These are phyloP conservation scores for Neopelma chrysocephalum DNA, from an alignment of 2,797 vertebrate species.

Conservation along the genomic window DNA sequence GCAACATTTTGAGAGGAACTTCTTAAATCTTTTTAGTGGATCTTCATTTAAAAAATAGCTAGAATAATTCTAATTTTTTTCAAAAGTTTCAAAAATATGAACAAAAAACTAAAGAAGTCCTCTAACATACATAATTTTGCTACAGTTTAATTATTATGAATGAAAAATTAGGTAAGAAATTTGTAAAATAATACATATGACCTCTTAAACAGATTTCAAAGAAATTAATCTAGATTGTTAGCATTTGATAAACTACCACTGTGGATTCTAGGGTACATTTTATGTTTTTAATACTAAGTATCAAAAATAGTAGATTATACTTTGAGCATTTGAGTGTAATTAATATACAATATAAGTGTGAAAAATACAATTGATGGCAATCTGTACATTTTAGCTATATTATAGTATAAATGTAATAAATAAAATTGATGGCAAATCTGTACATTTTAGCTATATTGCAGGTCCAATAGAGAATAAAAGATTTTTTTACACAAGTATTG, in stretches of 20 bases:
- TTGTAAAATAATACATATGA: not conserved
- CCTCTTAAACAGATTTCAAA: not conserved
- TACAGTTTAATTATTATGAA: not conserved
- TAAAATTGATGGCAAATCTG: not conserved
- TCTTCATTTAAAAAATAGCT: not conserved
- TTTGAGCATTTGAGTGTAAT: not conserved
- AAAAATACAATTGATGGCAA: not conserved
- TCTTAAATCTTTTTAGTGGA: not conserved
- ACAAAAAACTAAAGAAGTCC: not conserved
- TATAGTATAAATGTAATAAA: not conserved
- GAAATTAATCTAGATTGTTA: not conserved
- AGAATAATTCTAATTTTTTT: not conserved
- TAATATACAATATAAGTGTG: not conserved
- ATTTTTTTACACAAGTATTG: not conserved
- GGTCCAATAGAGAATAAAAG: not conserved
- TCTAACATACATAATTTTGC: not conserved
- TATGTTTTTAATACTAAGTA: not conserved
- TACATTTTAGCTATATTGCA: not conserved
- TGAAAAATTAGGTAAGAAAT: not conserved
- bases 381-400: not conserved
- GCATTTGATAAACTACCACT: fast-evolving
- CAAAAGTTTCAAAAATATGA: not conserved
- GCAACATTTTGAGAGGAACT: not conserved
- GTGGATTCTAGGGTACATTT: not conserved
- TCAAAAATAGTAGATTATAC: not conserved